Evolutionary conservation across 2,888 invertebrate genomes (phyloP), one percentile per base, ranked within the genome.

Genomic region (Dilophus febrilis): DNA sequence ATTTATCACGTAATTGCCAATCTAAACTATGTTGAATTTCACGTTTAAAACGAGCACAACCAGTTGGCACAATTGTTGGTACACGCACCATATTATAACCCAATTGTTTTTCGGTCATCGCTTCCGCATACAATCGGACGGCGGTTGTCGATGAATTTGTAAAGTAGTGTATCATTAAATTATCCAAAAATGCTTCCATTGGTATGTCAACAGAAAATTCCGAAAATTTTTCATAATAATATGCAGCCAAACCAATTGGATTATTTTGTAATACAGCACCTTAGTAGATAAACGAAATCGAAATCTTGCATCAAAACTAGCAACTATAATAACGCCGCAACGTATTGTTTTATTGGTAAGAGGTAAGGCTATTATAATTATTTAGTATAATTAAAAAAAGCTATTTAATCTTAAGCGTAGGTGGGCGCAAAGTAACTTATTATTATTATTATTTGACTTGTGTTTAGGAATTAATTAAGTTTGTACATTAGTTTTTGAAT

Each of bases 101-200:
- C 45, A 22, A 55, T 30, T 56, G 50, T n/a, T 34, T 34, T n/a
- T 47, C 45, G 19, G 47, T 55, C 14, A 66, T 60, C 1, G 52
- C 50, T 54, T 85, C 84, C 2, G 77, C 64, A 52, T 84, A 86
- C 18, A 81, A 60, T 27, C 85, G 64, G 52, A 71, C 65, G 0
- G 82, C 77, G 0, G 80, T 74, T 0, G 76, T 75, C 29, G 82
- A 78, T 3, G 75, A 75, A 44, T 72, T 71, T 10, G 75, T 75
- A 1, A 76, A 57, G 76, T 83, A 83, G 53, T 87, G 87, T 30
- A 87, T 64, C 79, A 84, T 84, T 1, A 87, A 54, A 49, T 84
- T 82, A 48, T 84, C 84, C 31, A 80, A 60, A 19, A 61, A 42
- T 2, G 52, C 49, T 46, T 74, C 72, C 10, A 12, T 12, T 16